A percentile compares a stretch with the other conserved stretches of the same genome.
phyloP scores from a whole-genome alignment of 2,797 vertebrate species.

The Darevskia mixta region DNA sequence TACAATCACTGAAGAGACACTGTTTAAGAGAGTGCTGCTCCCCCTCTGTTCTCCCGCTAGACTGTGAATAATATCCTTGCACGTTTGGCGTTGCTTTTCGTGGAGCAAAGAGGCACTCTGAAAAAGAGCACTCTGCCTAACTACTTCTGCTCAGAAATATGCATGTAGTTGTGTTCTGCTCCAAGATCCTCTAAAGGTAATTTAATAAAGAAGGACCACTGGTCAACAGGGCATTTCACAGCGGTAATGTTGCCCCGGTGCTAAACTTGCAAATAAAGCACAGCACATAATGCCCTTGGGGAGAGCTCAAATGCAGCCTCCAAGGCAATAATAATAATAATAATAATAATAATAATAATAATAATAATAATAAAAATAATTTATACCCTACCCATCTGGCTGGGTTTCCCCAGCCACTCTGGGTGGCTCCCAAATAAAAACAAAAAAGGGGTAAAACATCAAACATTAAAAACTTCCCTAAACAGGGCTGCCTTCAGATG shows the following conservation, averaged over 20 bases:
- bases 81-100: not conserved
- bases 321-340: not conserved
- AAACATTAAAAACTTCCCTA: too few relatives aligned
- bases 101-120: not conserved
- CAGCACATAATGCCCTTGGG: not conserved
- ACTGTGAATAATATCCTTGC: not conserved
- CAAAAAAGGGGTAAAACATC: too few relatives aligned
- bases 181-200: not conserved
- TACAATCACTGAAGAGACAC: not conserved
- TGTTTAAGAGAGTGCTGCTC: not conserved
- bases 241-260: not conserved
- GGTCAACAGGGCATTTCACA: not conserved
- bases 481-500: too few relatives aligned
- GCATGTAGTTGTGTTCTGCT: not conserved
- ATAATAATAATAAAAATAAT: too few relatives aligned
- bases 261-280: not conserved
- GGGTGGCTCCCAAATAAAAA: too few relatives aligned
- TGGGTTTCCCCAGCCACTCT: too few relatives aligned
- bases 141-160: not conserved
- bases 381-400: too few relatives aligned
- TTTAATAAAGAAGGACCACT: not conserved
- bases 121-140: not conserved
- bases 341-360: too few relatives aligned
- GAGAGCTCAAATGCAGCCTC: not conserved
- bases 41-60: not conserved